Conservation (phyloP, 2,113 vertebrate genomes). For the Hystrix cristata region DNA sequence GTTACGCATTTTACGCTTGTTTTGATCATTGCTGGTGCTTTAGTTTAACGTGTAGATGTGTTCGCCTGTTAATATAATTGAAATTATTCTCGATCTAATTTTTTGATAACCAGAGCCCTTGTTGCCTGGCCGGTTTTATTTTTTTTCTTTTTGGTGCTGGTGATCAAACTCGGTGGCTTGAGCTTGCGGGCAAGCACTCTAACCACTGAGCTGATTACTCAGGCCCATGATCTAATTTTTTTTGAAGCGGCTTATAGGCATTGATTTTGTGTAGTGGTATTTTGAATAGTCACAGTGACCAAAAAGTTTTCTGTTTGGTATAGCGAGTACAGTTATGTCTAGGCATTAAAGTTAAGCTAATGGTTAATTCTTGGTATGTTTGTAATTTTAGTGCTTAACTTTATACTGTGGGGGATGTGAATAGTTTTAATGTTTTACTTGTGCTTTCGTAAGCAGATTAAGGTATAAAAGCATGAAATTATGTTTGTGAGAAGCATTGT, state of each 20-base stretch:
- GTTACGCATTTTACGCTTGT: conserved; percentile 45
- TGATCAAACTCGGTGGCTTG: no score
- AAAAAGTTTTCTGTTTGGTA: conserved; percentile 33
- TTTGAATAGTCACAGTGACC: conserved; percentile 14
- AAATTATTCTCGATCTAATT: background rate
- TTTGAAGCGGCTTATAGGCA: background rate
- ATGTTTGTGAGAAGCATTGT: background rate
- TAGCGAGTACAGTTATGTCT: conserved; percentile 28
- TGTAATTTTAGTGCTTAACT: conserved; percentile 39
- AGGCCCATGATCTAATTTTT: background rate
- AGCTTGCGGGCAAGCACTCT: no score
- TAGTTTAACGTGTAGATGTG: conserved; percentile 18
- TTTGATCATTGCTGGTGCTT: background rate
- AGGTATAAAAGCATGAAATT: conserved; percentile 49
- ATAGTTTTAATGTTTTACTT: conserved; percentile 42
- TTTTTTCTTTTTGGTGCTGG: no score
- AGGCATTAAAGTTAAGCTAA: conserved; percentile 51
- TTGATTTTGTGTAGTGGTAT: background rate
- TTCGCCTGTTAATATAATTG: conserved; percentile 31
- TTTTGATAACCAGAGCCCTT: background rate
- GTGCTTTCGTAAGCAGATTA: conserved; percentile 45
- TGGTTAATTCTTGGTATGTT: conserved; percentile 34
- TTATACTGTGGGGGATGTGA: background rate
- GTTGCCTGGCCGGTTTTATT: no score
- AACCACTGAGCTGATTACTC: no score